Conservation (phyloP, 92 coral and sea anemone species). For the Palythoa grandis region DNA sequence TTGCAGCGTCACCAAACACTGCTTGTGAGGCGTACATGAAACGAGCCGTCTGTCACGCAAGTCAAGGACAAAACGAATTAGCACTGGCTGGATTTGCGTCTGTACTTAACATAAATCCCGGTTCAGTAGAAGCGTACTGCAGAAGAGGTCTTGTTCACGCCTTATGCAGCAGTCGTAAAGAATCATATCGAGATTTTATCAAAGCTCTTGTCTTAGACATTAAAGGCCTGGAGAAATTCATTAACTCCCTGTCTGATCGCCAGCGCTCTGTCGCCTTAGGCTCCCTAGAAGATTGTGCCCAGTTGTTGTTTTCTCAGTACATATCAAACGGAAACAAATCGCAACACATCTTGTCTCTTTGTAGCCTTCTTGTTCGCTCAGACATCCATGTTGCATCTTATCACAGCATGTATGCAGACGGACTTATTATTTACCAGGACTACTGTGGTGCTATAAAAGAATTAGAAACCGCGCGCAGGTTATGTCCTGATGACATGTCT, state of each 20-base stretch:
- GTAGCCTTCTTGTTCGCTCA: conserved; percentile 73
- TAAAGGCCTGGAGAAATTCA: conserved; percentile 60
- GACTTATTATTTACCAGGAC: conserved; percentile 72
- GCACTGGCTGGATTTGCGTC: conserved; percentile 64
- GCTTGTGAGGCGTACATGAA: conserved; percentile 64
- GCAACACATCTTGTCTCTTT: conserved; percentile 72
- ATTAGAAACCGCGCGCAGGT: conserved; percentile 69
- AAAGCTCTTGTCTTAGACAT: conserved; percentile 65
- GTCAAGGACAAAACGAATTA: conserved; percentile 39
- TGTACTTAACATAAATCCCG: conserved; percentile 57
- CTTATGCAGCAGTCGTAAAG: conserved; percentile 42
- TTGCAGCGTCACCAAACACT: conserved; percentile 64
- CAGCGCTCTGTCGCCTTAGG: conserved; percentile 58
- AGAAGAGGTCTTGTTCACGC: conserved; percentile 58
- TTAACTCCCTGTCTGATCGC: conserved; percentile 64
- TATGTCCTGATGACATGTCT: conserved; percentile 72
- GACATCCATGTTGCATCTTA: conserved; percentile 61
- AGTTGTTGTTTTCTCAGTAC: conserved; percentile 75
- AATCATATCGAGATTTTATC: conserved; percentile 69
- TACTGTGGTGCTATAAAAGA: conserved; percentile 78
- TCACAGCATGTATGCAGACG: conserved; percentile 86
- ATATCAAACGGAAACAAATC: conserved; percentile 67
- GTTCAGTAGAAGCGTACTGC: conserved; percentile 60
- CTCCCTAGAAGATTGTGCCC: conserved; percentile 78
- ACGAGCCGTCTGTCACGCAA: conserved; percentile 61